Evolutionary conservation across 1,140 invertebrate genomes (phyloP).

Genomic region (Heliconius hewitsoni): DNA sequence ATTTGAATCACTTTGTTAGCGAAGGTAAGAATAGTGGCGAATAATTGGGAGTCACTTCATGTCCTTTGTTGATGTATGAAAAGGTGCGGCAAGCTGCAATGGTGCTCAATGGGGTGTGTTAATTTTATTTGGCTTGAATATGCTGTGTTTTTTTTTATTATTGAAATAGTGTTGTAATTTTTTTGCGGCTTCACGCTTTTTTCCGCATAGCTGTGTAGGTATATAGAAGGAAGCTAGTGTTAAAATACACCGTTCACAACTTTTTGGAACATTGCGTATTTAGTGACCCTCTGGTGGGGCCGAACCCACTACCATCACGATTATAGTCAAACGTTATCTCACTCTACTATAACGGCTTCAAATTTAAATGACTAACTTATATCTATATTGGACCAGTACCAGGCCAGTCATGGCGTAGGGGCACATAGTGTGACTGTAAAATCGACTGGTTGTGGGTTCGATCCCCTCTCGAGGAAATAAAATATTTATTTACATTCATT

Average conservation of each 20-base stretch:
- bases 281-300: not conserved
- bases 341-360: too few species aligned
- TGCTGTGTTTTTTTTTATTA: not conserved
- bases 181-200: too few species aligned
- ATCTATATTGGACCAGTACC: too few species aligned
- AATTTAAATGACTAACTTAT: too few species aligned
- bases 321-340: too few species aligned
- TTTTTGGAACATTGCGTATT: not conserved
- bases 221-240: not conserved
- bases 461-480: too few species aligned
- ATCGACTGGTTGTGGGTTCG: too few species aligned
- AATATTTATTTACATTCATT: too few species aligned
- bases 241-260: not conserved
- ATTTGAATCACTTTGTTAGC: not conserved
- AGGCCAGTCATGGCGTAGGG: too few species aligned
- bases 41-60: slow-evolving; percentile 3
- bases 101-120: not conserved
- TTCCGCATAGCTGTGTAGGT: not conserved
- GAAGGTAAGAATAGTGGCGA: not conserved
- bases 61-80: not conserved
- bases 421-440: too few species aligned
- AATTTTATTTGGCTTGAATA: not conserved
- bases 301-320: too few species aligned
- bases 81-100: slow-evolving; percentile 10
- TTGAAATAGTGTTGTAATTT: not conserved